Base-by-base conservation (phyloP, 2,113 vertebrate species). In the Scopus umbretta region DNA sequence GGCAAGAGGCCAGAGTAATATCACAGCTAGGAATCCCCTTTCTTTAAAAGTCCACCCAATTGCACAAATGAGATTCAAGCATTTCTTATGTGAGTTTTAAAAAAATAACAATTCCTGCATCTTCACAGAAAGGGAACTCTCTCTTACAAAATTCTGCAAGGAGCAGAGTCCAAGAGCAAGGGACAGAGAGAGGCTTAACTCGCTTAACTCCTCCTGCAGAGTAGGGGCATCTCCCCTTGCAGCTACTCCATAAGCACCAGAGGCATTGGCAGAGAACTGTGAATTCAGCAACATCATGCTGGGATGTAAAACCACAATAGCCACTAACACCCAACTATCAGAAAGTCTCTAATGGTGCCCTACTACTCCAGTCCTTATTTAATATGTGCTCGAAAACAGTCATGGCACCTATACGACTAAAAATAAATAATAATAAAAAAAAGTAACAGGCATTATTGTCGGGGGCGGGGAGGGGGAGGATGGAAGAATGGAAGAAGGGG, bases 1-100 rank as follows among this genome's bases (percentile, higher is more conserved):
- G 86, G 85, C 94, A 96, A 86, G 66, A 83, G 65, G 88, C 74
- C 94, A 93, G 79, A 91, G 67, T 38, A 96, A 47, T 45, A 96
- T 40, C 63, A 55, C 72, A 96, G 92, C 62, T 43, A 85, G 80
- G 82, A 86, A 91, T 50, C 38, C 25, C 38, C 62, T 42, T 68
- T 59, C 84, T 92, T 85, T 71, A 25, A 5, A 89, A 95, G 62
- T 66, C 29, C 13, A 84, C 29, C 12, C 67, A 72, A 29, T 4
- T 25, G 40, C 45, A 65, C 0, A 2, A 88, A 11, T n/a, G 40
- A 74, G 50, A 88, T 22, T 61, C 11, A 15, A n/a, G 40, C 5
- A 63, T 66, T 81, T 79, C 92, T 87, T 83, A 78, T 34, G 38
- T 2, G 36, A 49, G 50, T 88, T 97, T 97, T 87, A 95, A 92